Percentiles rank a stretch among this genome's conserved stretches.
These are phyloP conservation scores for Gymnoscopelus microlampas DNA, from an alignment of 2,797 vertebrate species.

Conservation along the genomic window DNA sequence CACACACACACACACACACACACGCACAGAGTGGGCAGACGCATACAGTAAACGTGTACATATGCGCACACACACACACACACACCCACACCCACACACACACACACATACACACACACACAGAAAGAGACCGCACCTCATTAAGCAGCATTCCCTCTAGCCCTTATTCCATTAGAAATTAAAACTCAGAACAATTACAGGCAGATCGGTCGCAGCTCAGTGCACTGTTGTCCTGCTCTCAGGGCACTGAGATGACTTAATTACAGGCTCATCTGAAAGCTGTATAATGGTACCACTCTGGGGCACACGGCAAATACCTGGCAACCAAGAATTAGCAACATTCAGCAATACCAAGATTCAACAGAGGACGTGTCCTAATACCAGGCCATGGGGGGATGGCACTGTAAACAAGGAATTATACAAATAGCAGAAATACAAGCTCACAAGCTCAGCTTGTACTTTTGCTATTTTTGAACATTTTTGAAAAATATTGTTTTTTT, in stretches of 20 bases:
- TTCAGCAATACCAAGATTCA: slow-evolving; percentile 28
- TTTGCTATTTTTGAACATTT: too few relatives aligned
- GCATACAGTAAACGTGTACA: background rate
- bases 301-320: slow-evolving; percentile 39
- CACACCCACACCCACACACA: slow-evolving; percentile 30
- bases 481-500: too few relatives aligned
- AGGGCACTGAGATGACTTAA: slow-evolving; percentile 77
- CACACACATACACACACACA: slow-evolving; percentile 25
- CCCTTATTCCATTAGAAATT: slow-evolving; percentile 81
- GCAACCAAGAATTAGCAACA: slow-evolving; percentile 25
- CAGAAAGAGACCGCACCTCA: slow-evolving; percentile 65
- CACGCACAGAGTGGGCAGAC: background rate
- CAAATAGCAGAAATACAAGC: background rate
- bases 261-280: slow-evolving; percentile 73
- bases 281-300: slow-evolving; percentile 30
- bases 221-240: slow-evolving; percentile 61
- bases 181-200: slow-evolving; percentile 81
- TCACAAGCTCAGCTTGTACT: too few relatives aligned
- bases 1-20: slow-evolving; percentile 14
- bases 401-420: background rate
- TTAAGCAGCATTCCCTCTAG: slow-evolving; percentile 75
- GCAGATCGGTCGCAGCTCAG: slow-evolving; percentile 78
- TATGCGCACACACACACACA: slow-evolving; percentile 24
- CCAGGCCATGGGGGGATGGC: background rate
- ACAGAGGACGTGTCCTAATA: background rate